Base-by-base conservation (phyloP, 2,888 invertebrate genomes). In the Ochropacha duplaris region DNA sequence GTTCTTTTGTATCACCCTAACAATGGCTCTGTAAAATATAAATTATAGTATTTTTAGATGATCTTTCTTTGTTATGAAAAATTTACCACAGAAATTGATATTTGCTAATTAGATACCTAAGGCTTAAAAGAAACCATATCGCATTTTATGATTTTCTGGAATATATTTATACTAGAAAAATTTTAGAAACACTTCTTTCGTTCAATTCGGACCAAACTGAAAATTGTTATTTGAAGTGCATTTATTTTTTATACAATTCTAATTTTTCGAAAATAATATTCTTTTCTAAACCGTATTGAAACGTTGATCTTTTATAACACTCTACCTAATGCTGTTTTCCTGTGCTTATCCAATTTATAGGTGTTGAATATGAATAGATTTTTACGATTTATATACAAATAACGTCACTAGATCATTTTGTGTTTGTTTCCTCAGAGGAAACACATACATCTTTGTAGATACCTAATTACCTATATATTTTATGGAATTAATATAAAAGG, bases 31-130 rank as follows among this genome's bases (percentile, higher is more conserved):
- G 79, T 72, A 72, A 68, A 76, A 73, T 78, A 68, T 71, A 64
- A 71, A 73, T 82, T 88, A 87, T 83, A 81, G 84, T 91, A 91
- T 91, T 92, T 92, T 92, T 92, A 92, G 91, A 92, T 79, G 81
- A 91, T 81, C 87, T 87, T 90, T 91, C 81, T 90, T 90, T 90
- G 83, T 86, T 88, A 83, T 65, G 79, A 78, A 75, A 72, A 79
- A 75, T 83, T 78, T 87, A 88, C 83, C 79, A 81, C 84, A 74
- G 71, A 78, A 78, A 76, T 75, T 75, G 70, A 78, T 79, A 78
- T 79, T 81, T 79, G 83, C 82, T 85, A 78, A 77, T 75, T 82
- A 82, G 74, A 77, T 84, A 8, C 39, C 39, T 44, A 86, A 87
- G 86, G 85, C 84, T 87, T 86, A 81, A 71, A 74, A 76, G 5